Base-by-base conservation (phyloP, 2,888 invertebrate species). In the Apodemia mormo region DNA sequence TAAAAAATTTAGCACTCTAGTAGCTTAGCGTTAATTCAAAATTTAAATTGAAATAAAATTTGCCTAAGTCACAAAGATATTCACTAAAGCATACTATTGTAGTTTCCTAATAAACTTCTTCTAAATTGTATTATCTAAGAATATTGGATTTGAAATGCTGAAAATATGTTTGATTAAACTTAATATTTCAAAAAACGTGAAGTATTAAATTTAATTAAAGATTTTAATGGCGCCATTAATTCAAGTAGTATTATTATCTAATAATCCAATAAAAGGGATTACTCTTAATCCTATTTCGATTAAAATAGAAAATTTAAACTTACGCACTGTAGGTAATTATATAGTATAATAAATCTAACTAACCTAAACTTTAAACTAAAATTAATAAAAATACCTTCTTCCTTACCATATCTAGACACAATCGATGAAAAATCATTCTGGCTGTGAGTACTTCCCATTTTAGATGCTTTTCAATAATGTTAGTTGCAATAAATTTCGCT, bases 391-490 rank as follows among this genome's bases (percentile, higher is more conserved):
- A 77, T 82, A 83, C 84, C 84, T 87, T 89, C 83, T 85, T 87
- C 85, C 85, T 78, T 88, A 88, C 85, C 90, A 91, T 92, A 90
- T 90, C 89, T 92, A 88, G 86, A 87, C 87, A 85, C 83, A 87
- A 87, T 87, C 82, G 87, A 88, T 85, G 85, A 82, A 86, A 85
- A 91, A 92, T 93, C 92, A 93, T 93, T 89, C 92, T 89, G 93
- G 93, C 93, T 93, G 93, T 93, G 93, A 92, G 84, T 82, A 85
- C 81, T 87, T 89, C 84, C 84, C 83, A 90, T 82, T 87, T 90
- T 90, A 88, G 89, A 86, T 78, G 85, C 84, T 83, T 85, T 80
- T 80, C 77, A 76, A 79, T 79, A 74, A 77, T 72, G 79, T 80
- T 80, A 80, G 76, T 79, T 80, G 78, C 74, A 72, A 73, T 71